Conservation (phyloP, 1,140 invertebrate genomes). For the Choristoneura fumiferana region DNA sequence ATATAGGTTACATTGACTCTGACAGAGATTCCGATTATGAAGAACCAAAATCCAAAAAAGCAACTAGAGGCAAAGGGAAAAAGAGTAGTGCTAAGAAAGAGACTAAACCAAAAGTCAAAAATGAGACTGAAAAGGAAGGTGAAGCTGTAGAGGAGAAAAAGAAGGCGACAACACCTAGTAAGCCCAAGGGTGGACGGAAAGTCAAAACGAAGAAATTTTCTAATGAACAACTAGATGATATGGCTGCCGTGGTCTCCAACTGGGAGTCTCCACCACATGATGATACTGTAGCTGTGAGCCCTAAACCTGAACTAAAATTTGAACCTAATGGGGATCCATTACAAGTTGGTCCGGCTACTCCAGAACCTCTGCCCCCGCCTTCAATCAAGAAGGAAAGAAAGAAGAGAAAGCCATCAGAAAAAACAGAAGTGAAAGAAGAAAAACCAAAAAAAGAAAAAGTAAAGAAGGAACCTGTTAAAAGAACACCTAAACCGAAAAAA, state of each 20-base stretch:
- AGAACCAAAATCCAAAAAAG: conserved; percentile 47
- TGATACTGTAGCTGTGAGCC: conserved; percentile 21
- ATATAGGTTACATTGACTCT: conserved; percentile 71
- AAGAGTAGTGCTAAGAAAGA: conserved; percentile 54
- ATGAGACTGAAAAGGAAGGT: conserved; percentile 29
- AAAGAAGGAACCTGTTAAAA: conserved; percentile 47
- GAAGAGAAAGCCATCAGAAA: conserved; percentile 49
- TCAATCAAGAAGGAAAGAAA: conserved; percentile 47
- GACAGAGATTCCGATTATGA: conserved; percentile 74
- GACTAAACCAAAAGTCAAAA: conserved; percentile 33
- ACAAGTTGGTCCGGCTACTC: conserved; percentile 6
- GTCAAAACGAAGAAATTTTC: conserved; percentile 60
- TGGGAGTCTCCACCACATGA: conserved; percentile 62
- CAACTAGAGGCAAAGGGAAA: conserved; percentile 43
- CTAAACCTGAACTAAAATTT: not conserved
- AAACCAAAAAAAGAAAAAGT: conserved; percentile 53
- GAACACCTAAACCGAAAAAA: conserved; percentile 38
- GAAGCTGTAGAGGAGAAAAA: conserved; percentile 22
- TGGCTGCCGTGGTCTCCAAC: conserved; percentile 57
- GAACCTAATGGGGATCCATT: conserved; percentile 13
- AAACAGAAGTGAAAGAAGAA: conserved; percentile 38
- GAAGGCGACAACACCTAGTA: conserved; percentile 21
- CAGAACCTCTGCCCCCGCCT: not conserved
- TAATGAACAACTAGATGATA: conserved; percentile 47
- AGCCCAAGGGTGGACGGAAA: conserved; percentile 31